A percentile compares a stretch with the other conserved stretches of the same genome.
Conservation (phyloP, 2,113 vertebrate genomes). For the Alexandromys fortis region DNA sequence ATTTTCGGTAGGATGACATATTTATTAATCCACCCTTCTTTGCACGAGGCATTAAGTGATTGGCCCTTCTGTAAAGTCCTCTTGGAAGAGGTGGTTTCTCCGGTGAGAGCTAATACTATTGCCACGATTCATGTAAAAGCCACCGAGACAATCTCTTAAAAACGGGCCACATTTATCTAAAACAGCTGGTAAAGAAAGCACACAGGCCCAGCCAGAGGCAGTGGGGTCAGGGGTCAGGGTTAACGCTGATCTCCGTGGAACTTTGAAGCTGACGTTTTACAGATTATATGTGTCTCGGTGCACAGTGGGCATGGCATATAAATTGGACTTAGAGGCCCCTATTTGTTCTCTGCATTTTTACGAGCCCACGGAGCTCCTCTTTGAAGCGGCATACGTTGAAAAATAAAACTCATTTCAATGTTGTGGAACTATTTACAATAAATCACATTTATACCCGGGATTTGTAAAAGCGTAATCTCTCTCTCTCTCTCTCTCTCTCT, state of each 20-base stretch:
- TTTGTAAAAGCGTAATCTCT: conserved; percentile 75
- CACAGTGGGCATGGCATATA: conserved; percentile 90
- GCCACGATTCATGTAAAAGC: conserved; percentile 86
- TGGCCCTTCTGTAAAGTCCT: conserved; percentile 84
- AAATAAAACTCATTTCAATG: conserved; percentile 91
- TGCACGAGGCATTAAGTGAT: conserved; percentile 84
- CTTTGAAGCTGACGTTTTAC: conserved; percentile 97
- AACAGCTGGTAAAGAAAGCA: conserved; percentile 93
- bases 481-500: background rate
- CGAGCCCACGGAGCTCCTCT: conserved; percentile 91
- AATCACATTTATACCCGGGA: conserved; percentile 89
- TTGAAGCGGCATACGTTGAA: conserved; percentile 90
- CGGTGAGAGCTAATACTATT: conserved; percentile 89
- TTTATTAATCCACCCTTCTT: conserved; percentile 89
- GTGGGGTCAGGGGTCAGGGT: conserved; percentile 91
- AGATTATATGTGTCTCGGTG: conserved; percentile 91
- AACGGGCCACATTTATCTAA: conserved; percentile 92
- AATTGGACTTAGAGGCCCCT: conserved; percentile 91
- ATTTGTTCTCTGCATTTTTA: conserved; percentile 92
- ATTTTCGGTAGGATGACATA: conserved; percentile 90
- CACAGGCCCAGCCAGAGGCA: conserved; percentile 89
- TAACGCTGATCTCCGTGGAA: conserved; percentile 93
- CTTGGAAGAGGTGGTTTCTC: conserved; percentile 86
- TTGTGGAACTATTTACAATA: conserved; percentile 89
- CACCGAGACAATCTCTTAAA: conserved; percentile 88